These are phyloP conservation scores for Carassius auratus DNA, from an alignment of 2,113 vertebrate genomes.

Conservation along the genomic window DNA sequence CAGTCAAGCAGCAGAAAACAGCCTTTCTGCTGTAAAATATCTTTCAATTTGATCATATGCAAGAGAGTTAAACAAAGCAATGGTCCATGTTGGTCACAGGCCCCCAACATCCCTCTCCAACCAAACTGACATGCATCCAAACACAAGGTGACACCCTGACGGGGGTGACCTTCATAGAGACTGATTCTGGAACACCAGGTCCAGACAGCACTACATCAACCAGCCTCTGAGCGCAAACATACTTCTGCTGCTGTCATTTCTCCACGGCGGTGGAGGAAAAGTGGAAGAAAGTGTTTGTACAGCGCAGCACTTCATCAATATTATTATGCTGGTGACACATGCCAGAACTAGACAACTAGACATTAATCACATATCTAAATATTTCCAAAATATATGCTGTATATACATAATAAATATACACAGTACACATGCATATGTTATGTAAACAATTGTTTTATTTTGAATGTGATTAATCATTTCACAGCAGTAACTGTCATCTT, in stretches of 20 bases:
- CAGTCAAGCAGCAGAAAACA: neutral
- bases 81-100: neutral
- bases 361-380: no score
- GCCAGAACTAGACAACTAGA: slow-evolving; percentile 11
- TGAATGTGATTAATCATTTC: no score
- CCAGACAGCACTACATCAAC: slow-evolving; percentile 7
- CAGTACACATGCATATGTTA: no score
- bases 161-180: slow-evolving; percentile 39
- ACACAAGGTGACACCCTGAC: slow-evolving; percentile 27
- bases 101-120: slow-evolving; percentile 29
- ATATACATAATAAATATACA: no score
- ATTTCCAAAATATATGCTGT: no score
- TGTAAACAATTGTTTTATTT: no score
- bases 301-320: slow-evolving; percentile 1
- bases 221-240: neutral
- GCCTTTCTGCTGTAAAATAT: neutral
- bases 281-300: neutral
- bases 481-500: neutral
- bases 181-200: neutral
- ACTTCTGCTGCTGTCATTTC: slow-evolving; percentile 2
- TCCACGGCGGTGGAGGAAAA: neutral
- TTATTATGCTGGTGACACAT: slow-evolving; percentile 9
- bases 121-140: slow-evolving; percentile 18
- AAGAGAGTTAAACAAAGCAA: neutral
- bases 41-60: neutral